phyloP scores from a whole-genome alignment of 2,888 invertebrate genomes.

The Pogonocherus hispidulus region DNA sequence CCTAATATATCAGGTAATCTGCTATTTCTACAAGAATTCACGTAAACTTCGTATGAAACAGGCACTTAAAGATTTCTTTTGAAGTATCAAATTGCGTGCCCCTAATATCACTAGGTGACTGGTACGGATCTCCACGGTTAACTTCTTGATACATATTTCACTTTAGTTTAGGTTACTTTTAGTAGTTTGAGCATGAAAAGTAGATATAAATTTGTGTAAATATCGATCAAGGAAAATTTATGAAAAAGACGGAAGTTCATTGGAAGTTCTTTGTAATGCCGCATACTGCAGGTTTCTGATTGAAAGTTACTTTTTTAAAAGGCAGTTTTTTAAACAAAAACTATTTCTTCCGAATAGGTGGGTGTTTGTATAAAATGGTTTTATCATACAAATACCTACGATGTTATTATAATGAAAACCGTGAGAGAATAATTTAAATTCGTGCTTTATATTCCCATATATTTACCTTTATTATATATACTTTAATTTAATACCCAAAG shows the following conservation, averaged over 20 bases:
- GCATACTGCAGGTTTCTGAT: background rate
- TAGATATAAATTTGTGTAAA: background rate
- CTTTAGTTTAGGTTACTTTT: conserved; percentile 25
- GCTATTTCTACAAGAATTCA: background rate
- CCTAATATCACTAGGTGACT: conserved; percentile 38
- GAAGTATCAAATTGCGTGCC: conserved; percentile 37
- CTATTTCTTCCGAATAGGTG: background rate
- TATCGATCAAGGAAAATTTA: background rate
- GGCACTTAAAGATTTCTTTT: conserved; percentile 26
- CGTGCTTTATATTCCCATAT: no score
- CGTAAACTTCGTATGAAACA: background rate
- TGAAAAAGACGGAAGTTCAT: background rate
- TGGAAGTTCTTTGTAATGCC: background rate
- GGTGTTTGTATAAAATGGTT: background rate
- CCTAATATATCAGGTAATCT: background rate
- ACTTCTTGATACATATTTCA: conserved; percentile 36
- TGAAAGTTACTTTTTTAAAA: background rate
- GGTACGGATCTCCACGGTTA: conserved; percentile 47
- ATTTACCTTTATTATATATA: no score
- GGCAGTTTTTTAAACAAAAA: background rate
- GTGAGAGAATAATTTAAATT: no score
- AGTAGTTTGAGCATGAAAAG: conserved; percentile 8
- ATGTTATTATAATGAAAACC: no score
- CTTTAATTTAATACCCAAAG: no score
- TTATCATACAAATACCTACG: background rate